Evolutionary conservation across 1,140 invertebrate species (phyloP).

Genomic region (Ectropis grisescens): DNA sequence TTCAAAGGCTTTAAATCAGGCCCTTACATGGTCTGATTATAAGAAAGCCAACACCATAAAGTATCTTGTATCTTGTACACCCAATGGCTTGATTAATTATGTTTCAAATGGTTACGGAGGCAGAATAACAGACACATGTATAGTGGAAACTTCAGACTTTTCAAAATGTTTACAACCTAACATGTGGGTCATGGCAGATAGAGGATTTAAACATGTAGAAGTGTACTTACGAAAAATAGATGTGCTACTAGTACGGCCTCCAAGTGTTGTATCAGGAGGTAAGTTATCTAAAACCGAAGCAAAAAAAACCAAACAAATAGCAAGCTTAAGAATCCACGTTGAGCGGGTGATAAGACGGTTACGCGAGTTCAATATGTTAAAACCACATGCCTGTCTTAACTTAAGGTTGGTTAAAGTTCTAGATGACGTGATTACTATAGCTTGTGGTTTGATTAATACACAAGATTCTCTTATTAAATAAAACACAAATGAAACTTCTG

Average conservation of each 20-base stretch:
- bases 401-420: conserved; percentile 14
- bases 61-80: conserved; percentile 58
- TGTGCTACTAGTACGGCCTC: conserved; percentile 34
- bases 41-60: conserved; percentile 42
- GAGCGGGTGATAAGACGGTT: conserved; percentile 27
- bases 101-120: conserved; percentile 52
- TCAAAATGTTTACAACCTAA: conserved; percentile 19
- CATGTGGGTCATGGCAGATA: conserved; percentile 32
- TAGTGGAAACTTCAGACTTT: conserved; percentile 41
- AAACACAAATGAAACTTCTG: too few species aligned
- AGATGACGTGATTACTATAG: conserved; percentile 26
- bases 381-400: conserved; percentile 24
- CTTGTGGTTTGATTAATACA: conserved; percentile 27
- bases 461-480: conserved; percentile 29
- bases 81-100: conserved; percentile 51
- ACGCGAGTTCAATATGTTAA: conserved; percentile 26
- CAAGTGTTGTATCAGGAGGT: conserved; percentile 28
- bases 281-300: conserved; percentile 24
- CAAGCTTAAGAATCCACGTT: conserved; percentile 28
- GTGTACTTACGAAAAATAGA: conserved; percentile 15
- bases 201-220: conserved; percentile 43
- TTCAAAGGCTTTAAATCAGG: too few species aligned
- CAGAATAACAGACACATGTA: conserved; percentile 27
- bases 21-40: too few species aligned
- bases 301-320: conserved; percentile 29